Percentiles rank a stretch among this genome's conserved stretches.
Evolutionary conservation across 2,113 vertebrate species (phyloP).

Genomic region (Laticauda laticaudata): DNA sequence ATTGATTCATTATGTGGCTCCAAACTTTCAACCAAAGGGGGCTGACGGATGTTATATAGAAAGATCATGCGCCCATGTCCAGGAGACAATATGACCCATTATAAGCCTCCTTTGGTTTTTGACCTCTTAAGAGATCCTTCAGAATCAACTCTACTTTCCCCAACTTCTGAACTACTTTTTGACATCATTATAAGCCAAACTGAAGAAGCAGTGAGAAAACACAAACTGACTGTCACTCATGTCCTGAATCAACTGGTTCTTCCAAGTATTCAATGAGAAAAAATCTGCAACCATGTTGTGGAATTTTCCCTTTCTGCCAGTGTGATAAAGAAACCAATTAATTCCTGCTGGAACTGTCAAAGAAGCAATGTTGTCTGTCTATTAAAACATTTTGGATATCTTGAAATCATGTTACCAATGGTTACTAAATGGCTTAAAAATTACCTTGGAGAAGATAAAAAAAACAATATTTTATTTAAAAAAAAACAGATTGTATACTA

Average conservation of each 20-base stretch:
- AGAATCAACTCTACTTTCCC: conserved; percentile 71
- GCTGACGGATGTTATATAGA: conserved; percentile 74
- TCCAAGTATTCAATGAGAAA: conserved; percentile 75
- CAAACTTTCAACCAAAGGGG: conserved; percentile 75
- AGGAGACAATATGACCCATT: conserved; percentile 63
- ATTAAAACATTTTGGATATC: neutral
- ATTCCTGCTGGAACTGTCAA: neutral
- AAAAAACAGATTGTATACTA: neutral
- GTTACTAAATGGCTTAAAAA: neutral
- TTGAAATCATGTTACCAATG: neutral
- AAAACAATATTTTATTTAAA: neutral
- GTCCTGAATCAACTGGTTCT: conserved; percentile 73
- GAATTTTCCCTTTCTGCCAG: conserved; percentile 81
- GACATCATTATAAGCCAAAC: conserved; percentile 61
- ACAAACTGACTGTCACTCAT: conserved; percentile 55
- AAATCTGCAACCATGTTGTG: conserved; percentile 86
- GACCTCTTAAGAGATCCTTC: conserved; percentile 79
- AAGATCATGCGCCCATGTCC: conserved; percentile 70
- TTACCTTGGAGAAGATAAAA: neutral
- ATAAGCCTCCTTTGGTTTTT: conserved; percentile 78
- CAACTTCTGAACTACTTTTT: conserved; percentile 63
- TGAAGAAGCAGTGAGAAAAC: conserved; percentile 64
- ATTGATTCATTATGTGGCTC: conserved; percentile 77
- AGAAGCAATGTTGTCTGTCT: neutral
- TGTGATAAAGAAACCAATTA: conserved; percentile 60